These are phyloP conservation scores for Zaprionus bogoriensis DNA, from an alignment of 2,888 invertebrate genomes.

Conservation along the genomic window DNA sequence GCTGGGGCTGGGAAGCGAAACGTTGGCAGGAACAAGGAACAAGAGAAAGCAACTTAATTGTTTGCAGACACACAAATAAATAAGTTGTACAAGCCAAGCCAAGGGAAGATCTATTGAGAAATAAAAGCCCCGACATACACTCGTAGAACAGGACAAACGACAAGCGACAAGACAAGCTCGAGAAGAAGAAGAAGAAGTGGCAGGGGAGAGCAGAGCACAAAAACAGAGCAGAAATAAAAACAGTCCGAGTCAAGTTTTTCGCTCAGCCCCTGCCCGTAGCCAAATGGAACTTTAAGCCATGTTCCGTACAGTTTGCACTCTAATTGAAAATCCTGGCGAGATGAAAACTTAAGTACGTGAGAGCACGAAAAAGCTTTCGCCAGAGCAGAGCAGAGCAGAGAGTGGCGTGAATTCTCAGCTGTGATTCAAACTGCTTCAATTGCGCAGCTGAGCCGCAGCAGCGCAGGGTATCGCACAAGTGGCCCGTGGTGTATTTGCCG, in stretches of 20 bases:
- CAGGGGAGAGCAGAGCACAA: neutral
- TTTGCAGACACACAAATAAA: constrained; percentile 75
- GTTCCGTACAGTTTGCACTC: constrained; percentile 16
- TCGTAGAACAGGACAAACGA: neutral
- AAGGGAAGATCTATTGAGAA: constrained; percentile 15
- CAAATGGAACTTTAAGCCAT: constrained; percentile 45
- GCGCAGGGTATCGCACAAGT: neutral
- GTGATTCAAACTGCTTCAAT: neutral
- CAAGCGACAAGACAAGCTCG: neutral
- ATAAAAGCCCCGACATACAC: neutral
- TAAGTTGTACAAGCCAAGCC: constrained; percentile 53
- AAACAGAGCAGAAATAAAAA: constrained; percentile 21
- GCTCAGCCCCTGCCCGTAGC: constrained; percentile 21
- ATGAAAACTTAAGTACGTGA: neutral
- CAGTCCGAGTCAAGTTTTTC: constrained; percentile 17
- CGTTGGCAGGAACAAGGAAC: constrained; percentile 27
- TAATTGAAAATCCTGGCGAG: constrained; percentile 31
- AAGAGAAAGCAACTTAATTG: constrained; percentile 65
- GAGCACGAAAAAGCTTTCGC: neutral
- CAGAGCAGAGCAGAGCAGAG: neutral
- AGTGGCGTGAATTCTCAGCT: neutral
- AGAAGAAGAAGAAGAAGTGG: constrained; percentile 6
- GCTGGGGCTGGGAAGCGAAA: constrained; percentile 23
- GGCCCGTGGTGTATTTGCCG: neutral
- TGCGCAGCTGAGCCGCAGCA: neutral